Percentiles rank a stretch among this genome's conserved stretches.
These are phyloP conservation scores for Sylvietta virens DNA, from an alignment of 2,113 vertebrate genomes.

Conservation along the genomic window DNA sequence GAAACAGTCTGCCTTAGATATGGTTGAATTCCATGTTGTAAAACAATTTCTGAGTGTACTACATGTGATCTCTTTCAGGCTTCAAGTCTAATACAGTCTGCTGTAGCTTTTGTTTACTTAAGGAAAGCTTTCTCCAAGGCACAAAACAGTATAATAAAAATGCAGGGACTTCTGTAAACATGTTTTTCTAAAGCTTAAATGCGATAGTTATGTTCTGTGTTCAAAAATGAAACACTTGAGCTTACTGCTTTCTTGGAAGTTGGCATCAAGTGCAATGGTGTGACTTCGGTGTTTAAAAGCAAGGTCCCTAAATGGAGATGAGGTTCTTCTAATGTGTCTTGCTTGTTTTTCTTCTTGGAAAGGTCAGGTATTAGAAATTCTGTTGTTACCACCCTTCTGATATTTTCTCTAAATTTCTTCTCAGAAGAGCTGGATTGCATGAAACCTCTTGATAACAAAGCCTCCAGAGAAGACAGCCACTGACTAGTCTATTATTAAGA, in stretches of 20 bases:
- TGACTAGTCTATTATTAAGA: background rate
- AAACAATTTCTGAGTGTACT: background rate
- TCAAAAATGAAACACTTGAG: background rate
- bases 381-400: background rate
- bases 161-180: background rate
- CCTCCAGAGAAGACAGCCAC: slow-evolving; percentile 9
- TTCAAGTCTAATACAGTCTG: background rate
- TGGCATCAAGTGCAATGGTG: background rate
- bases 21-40: background rate
- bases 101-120: background rate
- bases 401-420: slow-evolving; percentile 5
- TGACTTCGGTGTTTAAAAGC: background rate
- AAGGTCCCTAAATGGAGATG: background rate
- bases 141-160: background rate
- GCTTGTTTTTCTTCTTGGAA: background rate
- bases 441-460: background rate
- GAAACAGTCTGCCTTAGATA: background rate
- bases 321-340: background rate
- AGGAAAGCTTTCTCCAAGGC: background rate
- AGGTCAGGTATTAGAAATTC: slow-evolving; percentile 17
- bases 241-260: background rate
- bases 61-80: background rate
- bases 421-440: background rate
- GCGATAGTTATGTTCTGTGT: background rate
- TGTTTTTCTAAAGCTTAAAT: background rate